Percentiles rank a stretch among this genome's conserved stretches.
Evolutionary conservation across 2,888 invertebrate genomes (phyloP).

Genomic region (Lepas anatifera): DNA sequence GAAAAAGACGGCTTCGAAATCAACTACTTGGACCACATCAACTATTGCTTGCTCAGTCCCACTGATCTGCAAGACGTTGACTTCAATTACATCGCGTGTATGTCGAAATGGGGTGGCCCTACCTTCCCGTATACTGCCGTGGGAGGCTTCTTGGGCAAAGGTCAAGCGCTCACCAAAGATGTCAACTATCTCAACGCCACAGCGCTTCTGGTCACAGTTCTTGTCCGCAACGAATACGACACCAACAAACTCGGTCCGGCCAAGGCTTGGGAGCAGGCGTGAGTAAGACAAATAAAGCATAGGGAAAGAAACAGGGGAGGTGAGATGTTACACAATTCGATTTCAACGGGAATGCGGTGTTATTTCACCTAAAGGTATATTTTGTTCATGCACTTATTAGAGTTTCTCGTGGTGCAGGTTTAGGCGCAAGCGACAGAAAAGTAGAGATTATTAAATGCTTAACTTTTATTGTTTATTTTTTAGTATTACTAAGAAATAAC

Average conservation of each 20-base stretch:
- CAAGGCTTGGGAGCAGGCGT: slow-evolving; percentile 65
- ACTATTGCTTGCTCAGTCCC: slow-evolving; percentile 41
- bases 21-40: slow-evolving; percentile 62
- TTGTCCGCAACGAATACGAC: slow-evolving; percentile 79
- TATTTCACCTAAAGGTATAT: no score
- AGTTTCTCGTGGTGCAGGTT: no score
- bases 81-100: slow-evolving; percentile 47
- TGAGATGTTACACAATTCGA: no score
- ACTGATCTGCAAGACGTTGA: slow-evolving; percentile 35
- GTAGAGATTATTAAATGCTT: no score
- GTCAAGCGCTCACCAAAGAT: slow-evolving; percentile 25
- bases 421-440: no score
- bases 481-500: no score
- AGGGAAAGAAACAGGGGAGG: no score
- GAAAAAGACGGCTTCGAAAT: slow-evolving; percentile 44
- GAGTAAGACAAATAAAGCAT: no score
- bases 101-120: slow-evolving; percentile 83
- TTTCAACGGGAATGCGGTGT: no score
- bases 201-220: slow-evolving; percentile 76
- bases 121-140: slow-evolving; percentile 81
- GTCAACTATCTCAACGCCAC: slow-evolving; percentile 57
- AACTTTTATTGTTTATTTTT: no score
- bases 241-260: slow-evolving; percentile 58
- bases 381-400: no score
- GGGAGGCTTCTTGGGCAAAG: slow-evolving; percentile 58